Evolutionary conservation across 2,888 invertebrate genomes (phyloP), one percentile per base, ranked within the genome.

Genomic region (Ectemnius continuus): DNA sequence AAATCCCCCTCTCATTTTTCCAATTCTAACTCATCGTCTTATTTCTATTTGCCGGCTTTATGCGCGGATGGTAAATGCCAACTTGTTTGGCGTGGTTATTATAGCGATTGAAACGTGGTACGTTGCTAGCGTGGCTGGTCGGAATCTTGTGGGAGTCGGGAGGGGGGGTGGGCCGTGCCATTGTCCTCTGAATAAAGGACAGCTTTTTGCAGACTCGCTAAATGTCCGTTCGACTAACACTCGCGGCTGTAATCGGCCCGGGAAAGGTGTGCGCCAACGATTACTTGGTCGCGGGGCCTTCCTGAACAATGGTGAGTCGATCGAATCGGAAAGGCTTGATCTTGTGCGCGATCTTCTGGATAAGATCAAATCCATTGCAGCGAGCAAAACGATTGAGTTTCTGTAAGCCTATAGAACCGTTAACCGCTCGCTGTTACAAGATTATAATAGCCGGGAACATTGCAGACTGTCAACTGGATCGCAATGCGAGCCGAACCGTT

Each of bases 281-380:
- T 79, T 74, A 61, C 68, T 67, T 60, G 23, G 56, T 11, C 56
- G 46, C 11, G 61, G 61, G n/a, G 48, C 61, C 60, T 23, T 56
- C 13, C 18, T 11, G 62, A 65, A 81, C 83, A 81, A 81, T 81
- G 78, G 75, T 72, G 48, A 46, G 65, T 47, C 61, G 70, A 72
- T 74, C 66, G 65, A 14, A 58, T 20, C 60, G 61, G 36, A 61
- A 62, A 58, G 56, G 67, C 46, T 48, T 66, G 16, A 57, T 8
- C 57, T 52, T 57, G 20, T 47, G 67, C 67, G 59, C 76, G 70
- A 68, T 58, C 61, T 23, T 46, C 46, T 46, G 58, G 76, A 80
- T 74, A 75, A 62, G 45, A 82, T 80, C 74, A 71, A 26, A 46
- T 76, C 66, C 68, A n/a, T 26, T 47, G 4, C n/a, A 3, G 16